These are phyloP conservation scores for Lumbricus terrestris DNA, from an alignment of 2,888 invertebrate species.

Conservation along the genomic window DNA sequence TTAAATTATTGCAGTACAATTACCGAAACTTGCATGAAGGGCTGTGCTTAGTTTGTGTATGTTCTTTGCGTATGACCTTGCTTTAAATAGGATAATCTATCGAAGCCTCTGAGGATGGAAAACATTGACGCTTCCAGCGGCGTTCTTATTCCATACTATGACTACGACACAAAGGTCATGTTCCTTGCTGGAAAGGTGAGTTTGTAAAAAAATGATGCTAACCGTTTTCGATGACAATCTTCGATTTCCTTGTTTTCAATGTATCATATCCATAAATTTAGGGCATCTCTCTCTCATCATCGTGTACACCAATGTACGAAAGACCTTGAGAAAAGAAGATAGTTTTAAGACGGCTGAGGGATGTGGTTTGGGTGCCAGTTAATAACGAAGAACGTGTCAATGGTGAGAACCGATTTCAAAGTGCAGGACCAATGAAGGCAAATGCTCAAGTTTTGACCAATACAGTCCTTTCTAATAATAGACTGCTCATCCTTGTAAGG, in stretches of 20 bases:
- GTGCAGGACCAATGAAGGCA: too few relatives aligned
- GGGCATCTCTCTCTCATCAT: too few relatives aligned
- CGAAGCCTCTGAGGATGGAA: conserved; percentile 51
- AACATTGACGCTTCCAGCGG: conserved; percentile 74
- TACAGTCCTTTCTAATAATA: too few relatives aligned
- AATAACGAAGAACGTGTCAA: too few relatives aligned
- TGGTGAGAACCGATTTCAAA: too few relatives aligned
- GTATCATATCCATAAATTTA: neutral
- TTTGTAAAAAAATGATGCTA: neutral
- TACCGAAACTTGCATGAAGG: too few relatives aligned
- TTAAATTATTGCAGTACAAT: too few relatives aligned
- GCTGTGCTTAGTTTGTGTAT: neutral
- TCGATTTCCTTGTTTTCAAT: neutral
- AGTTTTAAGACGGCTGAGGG: neutral
- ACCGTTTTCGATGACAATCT: neutral
- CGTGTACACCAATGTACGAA: too few relatives aligned
- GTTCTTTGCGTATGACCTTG: neutral
- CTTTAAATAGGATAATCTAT: conserved; percentile 55
- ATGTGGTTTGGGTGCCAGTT: too few relatives aligned
- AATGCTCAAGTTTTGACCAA: too few relatives aligned
- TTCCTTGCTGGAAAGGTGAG: conserved; percentile 85
- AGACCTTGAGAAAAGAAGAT: too few relatives aligned
- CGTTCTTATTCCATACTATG: conserved; percentile 95
- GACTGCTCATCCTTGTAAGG: neutral
- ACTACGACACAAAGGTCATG: conserved; percentile 90